Percentiles rank a stretch among this genome's conserved stretches.
Evolutionary conservation across 2,113 vertebrate species (phyloP).

Genomic region (Vimba vimba): DNA sequence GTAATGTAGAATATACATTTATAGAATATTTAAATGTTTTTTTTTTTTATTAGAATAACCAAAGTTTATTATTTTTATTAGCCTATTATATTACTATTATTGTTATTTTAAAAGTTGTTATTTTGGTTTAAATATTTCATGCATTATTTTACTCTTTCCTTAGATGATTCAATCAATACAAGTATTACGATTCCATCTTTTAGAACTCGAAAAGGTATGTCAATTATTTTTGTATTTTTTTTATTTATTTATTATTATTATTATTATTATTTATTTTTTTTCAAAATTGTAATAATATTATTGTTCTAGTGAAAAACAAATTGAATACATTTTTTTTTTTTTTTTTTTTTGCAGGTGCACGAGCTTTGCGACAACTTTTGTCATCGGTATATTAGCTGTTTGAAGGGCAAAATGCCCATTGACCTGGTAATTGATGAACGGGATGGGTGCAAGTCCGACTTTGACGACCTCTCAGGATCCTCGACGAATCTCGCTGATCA

Average conservation of each 20-base stretch:
- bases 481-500: conserved; percentile 93
- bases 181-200: conserved; percentile 94
- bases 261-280: neutral
- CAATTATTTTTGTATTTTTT: neutral
- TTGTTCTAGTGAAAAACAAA: neutral
- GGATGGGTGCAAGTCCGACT: conserved; percentile 94
- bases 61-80: neutral
- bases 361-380: conserved; percentile 98
- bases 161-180: conserved; percentile 99
- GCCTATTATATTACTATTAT: neutral
- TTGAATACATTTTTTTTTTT: no score
- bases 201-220: conserved; percentile 97
- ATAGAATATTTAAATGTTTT: neutral
- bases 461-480: conserved; percentile 93
- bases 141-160: conserved; percentile 51
- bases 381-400: conserved; percentile 97
- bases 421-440: conserved; percentile 97
- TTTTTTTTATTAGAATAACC: neutral
- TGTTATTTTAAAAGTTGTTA: neutral
- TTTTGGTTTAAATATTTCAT: neutral
- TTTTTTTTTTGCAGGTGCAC: conserved; percentile 81
- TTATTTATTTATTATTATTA: no score
- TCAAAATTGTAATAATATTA: neutral
- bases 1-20: neutral
- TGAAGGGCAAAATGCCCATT: conserved; percentile 99